These are phyloP conservation scores for Lasioglossum lativentre DNA, from an alignment of 2,888 invertebrate genomes.

Conservation along the genomic window DNA sequence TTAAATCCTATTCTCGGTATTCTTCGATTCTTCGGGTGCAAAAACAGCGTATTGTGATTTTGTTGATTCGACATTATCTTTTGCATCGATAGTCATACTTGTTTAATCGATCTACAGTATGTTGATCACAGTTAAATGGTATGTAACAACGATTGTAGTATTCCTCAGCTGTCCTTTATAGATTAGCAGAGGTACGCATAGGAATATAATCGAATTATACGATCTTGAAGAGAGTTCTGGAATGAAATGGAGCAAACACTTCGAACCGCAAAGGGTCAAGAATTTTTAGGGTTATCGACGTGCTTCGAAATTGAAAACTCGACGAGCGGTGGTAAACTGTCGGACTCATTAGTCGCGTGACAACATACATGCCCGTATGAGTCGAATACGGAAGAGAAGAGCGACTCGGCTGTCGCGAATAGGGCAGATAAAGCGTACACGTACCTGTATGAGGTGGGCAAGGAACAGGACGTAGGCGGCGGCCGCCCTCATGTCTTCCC, in stretches of 20 bases:
- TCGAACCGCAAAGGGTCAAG: neutral
- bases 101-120: neutral
- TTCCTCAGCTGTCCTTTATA: no score
- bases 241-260: neutral
- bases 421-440: conserved; percentile 59
- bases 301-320: neutral
- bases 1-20: neutral
- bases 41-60: neutral
- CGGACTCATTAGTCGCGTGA: conserved; percentile 39
- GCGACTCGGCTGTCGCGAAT: conserved; percentile 48
- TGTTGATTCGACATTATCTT: neutral
- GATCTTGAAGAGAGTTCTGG: no score
- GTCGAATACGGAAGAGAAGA: conserved; percentile 65
- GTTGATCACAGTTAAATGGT: neutral
- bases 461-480: conserved; percentile 84
- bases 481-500: conserved; percentile 85
- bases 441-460: conserved; percentile 84
- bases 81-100: neutral
- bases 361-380: conserved; percentile 59
- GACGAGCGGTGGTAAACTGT: conserved; percentile 24
- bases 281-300: neutral
- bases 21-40: neutral
- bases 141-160: no score
- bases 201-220: no score
- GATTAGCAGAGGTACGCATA: no score